phyloP scores from a whole-genome alignment of 2,113 vertebrate genomes.

The Serilophus lunatus region DNA sequence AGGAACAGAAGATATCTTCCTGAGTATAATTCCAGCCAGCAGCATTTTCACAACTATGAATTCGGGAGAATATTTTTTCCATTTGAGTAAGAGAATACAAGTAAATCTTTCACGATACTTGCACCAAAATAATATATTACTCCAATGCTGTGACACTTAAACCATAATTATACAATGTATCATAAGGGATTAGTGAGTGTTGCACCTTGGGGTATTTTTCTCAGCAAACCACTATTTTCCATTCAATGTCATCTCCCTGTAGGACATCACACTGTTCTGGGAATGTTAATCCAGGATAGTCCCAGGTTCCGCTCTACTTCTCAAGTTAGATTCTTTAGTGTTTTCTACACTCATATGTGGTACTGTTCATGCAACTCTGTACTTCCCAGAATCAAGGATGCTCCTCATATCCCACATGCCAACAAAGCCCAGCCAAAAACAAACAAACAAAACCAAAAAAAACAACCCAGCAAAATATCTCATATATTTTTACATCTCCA shows the following conservation, averaged over 20 bases:
- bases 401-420: neutral
- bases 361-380: neutral
- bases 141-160: neutral
- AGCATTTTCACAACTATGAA: neutral
- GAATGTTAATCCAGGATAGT: neutral
- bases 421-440: neutral
- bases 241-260: neutral
- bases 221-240: neutral
- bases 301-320: neutral
- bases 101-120: neutral
- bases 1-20: neutral
- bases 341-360: neutral
- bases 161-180: neutral
- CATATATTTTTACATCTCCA: neutral
- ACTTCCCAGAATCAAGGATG: neutral
- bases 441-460: too few relatives aligned
- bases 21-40: neutral
- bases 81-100: neutral
- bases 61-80: neutral
- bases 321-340: rapidly evolving
- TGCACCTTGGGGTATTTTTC: neutral
- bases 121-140: neutral
- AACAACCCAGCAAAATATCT: neutral
- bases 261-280: neutral
- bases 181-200: neutral